Conservation (phyloP, 2,797 vertebrate species). For the Toxotes lorentzi region DNA sequence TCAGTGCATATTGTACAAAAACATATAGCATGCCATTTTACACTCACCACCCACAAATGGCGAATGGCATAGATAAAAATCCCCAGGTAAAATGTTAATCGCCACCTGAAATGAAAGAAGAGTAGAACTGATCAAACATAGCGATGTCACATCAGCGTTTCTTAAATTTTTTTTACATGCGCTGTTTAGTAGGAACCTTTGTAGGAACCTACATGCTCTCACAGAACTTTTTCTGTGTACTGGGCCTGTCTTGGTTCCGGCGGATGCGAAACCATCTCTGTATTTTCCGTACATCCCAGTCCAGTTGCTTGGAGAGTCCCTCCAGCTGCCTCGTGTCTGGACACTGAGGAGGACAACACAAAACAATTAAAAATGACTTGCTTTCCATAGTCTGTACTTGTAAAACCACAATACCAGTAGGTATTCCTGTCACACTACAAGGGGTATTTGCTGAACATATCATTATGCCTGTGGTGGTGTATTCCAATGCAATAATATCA, state of each 20-base stretch:
- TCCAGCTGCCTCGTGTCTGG: slow-evolving; percentile 89
- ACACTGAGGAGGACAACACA: slow-evolving; percentile 79
- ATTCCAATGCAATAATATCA: slow-evolving; percentile 15
- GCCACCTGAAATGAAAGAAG: slow-evolving; percentile 72
- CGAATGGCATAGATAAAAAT: slow-evolving; percentile 78
- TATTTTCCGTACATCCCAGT: slow-evolving; percentile 94
- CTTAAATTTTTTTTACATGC: background rate
- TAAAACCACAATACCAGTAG: slow-evolving; percentile 26
- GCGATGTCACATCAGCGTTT: background rate
- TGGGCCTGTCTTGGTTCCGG: slow-evolving; percentile 93
- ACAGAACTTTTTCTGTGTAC: slow-evolving; percentile 91
- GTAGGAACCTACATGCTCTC: slow-evolving; percentile 93
- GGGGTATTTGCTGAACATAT: slow-evolving; percentile 29
- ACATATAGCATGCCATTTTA: background rate
- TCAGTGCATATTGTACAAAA: background rate
- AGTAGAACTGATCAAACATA: background rate
- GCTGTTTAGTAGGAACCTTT: slow-evolving; percentile 66
- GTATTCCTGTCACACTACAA: slow-evolving; percentile 17
- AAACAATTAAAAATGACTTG: slow-evolving; percentile 25
- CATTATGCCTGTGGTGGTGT: slow-evolving; percentile 27
- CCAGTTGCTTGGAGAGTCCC: slow-evolving; percentile 93
- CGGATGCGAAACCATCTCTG: slow-evolving; percentile 94
- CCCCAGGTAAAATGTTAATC: slow-evolving; percentile 81
- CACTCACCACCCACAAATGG: slow-evolving; percentile 80
- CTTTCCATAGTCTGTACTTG: slow-evolving; percentile 7